Base-by-base conservation (phyloP, 2,797 vertebrate genomes). In the Trematomus bernacchii region DNA sequence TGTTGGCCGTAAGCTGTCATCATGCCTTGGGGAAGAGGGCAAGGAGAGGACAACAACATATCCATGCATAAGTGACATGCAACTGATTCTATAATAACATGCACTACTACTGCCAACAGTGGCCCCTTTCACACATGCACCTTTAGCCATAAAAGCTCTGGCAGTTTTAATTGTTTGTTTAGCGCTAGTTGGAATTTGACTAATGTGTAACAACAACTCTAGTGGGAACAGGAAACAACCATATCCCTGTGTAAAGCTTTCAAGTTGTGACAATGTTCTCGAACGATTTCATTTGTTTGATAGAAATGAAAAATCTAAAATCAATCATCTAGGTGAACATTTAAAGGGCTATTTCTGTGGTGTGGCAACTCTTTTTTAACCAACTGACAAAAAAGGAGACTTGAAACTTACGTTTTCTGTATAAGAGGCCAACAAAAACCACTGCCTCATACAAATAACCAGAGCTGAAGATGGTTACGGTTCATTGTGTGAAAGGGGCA, bases 1-100 rank as follows among this genome's bases (percentile, higher is more conserved):
- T 96, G 97, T 93, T 95, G 96, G 94, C 97, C 96, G 94, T 99
- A 99, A 96, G 96, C 96, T 97, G 97, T 97, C 97, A 99, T 98
- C 97, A 99, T 99, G 98, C 98, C 98, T 99, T 99, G 94, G 96
- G 96, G 89, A 88, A 90, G 77, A 92, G 70, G 86, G 77, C 46
- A 62, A 91, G 87, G 90, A 93, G 86, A 92, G 95, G 95, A 98
- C 95, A 92, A 94, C 87, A 87, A 97, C 94, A 98, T 94, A 97
- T 96, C 95, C 98, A 99, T 97, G 98, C 98, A 97, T 98, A 96
- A 97, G 96, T 98, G 94, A 96, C 98, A 99, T 99, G 98, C 98
- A 97, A 91, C 86, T 71, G 92, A 92, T 90, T 92, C 94, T 92
- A 91, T 85, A 77, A 93, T 73, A 66, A 85, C 95, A 95, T 95